Conservation (phyloP, 2,888 invertebrate species). For the Dexiosoma caninum region DNA sequence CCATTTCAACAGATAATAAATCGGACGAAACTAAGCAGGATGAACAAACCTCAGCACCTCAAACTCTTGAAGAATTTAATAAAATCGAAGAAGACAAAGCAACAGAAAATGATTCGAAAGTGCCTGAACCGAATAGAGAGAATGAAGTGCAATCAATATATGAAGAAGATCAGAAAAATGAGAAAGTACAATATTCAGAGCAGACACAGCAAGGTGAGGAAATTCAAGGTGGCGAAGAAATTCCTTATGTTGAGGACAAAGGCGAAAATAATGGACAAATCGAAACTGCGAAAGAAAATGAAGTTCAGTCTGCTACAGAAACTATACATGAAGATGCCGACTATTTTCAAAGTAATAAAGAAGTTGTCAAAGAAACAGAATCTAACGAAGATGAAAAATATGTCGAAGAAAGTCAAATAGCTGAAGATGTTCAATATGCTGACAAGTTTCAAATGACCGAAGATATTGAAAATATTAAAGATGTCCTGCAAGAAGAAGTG, state of each 20-base stretch:
- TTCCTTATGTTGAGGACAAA: background rate
- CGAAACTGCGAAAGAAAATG: background rate
- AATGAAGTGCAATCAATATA: background rate
- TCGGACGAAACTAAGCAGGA: background rate
- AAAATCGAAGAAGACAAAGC: background rate
- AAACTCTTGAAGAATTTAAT: background rate
- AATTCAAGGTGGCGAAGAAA: background rate
- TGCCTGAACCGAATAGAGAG: background rate
- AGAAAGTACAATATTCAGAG: background rate
- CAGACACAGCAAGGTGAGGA: background rate
- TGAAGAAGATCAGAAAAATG: background rate
- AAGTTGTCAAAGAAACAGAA: slow-evolving; percentile 10
- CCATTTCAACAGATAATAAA: background rate
- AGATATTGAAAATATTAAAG: background rate
- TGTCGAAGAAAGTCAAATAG: background rate
- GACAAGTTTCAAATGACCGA: background rate
- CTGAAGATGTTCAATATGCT: background rate
- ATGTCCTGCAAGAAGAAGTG: background rate
- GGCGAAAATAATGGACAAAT: background rate
- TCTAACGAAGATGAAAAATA: background rate
- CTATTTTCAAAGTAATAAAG: background rate
- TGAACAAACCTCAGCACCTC: background rate
- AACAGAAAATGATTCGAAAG: background rate
- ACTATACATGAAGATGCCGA: background rate
- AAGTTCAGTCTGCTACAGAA: background rate